phyloP scores from a whole-genome alignment of 2,797 vertebrate genomes.

The Catostomus latipinnis region DNA sequence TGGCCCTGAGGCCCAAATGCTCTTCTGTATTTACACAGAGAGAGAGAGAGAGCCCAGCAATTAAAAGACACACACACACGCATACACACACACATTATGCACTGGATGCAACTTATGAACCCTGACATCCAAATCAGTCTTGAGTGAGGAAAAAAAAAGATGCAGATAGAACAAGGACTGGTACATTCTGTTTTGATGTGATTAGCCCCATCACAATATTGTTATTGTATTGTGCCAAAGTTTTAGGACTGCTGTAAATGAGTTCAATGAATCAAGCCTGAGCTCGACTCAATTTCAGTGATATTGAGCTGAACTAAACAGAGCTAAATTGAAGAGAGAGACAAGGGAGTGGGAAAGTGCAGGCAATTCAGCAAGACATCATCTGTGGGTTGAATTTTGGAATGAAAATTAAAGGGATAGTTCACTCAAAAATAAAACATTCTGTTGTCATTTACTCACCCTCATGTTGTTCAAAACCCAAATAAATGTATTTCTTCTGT shows the following conservation, averaged over 20 bases:
- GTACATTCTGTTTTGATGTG: conserved; percentile 27
- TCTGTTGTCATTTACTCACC: too few species aligned
- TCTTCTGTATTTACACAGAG: conserved; percentile 76
- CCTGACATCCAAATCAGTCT: conserved; percentile 41
- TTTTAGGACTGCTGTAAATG: conserved; percentile 23
- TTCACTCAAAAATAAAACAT: too few species aligned
- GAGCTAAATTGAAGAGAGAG: conserved; percentile 19
- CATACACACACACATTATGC: conserved; percentile 24
- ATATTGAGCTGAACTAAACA: conserved; percentile 36
- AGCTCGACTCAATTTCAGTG: conserved; percentile 32
- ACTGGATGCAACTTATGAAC: conserved; percentile 43
- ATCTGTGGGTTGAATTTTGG: background rate
- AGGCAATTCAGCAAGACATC: background rate
- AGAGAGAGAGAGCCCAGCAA: conserved; percentile 70
- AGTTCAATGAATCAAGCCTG: conserved; percentile 33
- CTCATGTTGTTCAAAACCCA: too few species aligned
- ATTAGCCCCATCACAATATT: conserved; percentile 18
- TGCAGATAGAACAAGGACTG: conserved; percentile 16
- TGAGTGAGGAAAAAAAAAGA: conserved; percentile 44
- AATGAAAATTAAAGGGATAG: background rate
- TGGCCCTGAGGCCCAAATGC: conserved; percentile 70
- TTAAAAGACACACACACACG: conserved; percentile 61
- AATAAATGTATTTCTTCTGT: too few species aligned
- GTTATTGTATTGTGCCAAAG: conserved; percentile 18
- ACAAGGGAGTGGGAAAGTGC: background rate